Base-by-base conservation (phyloP, 2,797 vertebrate genomes). In the Sitta carolinensis region DNA sequence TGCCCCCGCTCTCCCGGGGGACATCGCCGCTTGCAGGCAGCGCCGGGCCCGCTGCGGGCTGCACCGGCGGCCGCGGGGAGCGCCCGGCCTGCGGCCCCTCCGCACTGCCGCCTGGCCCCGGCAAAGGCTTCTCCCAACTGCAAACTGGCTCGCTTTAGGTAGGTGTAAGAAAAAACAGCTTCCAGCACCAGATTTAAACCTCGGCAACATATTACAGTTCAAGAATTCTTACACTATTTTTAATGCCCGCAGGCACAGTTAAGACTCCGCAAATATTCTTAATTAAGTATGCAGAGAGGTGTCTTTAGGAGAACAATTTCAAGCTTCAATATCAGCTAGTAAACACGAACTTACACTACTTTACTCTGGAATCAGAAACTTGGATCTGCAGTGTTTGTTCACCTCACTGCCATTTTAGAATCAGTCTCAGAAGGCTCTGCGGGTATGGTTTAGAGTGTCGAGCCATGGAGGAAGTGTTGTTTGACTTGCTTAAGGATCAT, bases 211-310 rank as follows among this genome's bases (percentile, higher is more conserved):
- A 69, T 12, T 61, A 54, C 19, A 43, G 8, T 51, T 89, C 63
- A 70, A 47, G 30, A 42, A 67, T 74, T 83, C 40, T 63, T 82
- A 34, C 9, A 50, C 34, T 79, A n/a, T 89, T 34, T 69, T 77
- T 77, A 89, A 67, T 58, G 54, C 32, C 48, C 84, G 50, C 26
- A 80, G 81, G 68, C 81, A 58, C 57, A 75, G 45, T 80, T 67
- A 85, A 93, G 48, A 27, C 29, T 91, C 11, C 5, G 18, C 13
- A 47, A 93, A 94, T 81, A 72, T 23, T 77, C 32, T 52, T 80
- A 66, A 61, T 85, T 54, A 78, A 68, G 34, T 40, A 50, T 0
- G 1, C 8, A 23, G 32, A 83, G 23, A 88, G 7, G 7, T 63
- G 61, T 72, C 84, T 69, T 68, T 43, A 47, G 30, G 74, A 64